Base-by-base conservation (phyloP, 30 jellyfish, hydroid and myxozoan genomes). In the Aurelia sp. region DNA sequence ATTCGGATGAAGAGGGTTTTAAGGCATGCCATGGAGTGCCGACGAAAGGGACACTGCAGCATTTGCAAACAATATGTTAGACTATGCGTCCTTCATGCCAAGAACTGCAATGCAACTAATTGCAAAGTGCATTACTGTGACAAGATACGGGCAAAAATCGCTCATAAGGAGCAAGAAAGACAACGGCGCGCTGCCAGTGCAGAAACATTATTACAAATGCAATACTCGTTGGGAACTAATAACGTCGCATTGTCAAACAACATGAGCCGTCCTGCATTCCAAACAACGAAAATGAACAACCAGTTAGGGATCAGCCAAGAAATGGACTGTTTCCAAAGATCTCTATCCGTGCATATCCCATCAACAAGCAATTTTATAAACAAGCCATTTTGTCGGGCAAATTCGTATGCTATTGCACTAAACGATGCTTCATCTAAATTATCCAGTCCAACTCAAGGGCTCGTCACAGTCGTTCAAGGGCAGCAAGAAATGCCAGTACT, bases 1-100 rank as follows among this genome's bases (percentile, higher is more conserved):
- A 40, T 19, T 8, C 41, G 76, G 41, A n/a, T 84, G 66, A 72
- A 73, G 35, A 21, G 51, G 22, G 88, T 77, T 0, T 18, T 84
- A 24, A 52, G 19, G 53, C 93, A 84, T 63, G 78, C 85, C 47
- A 18, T 53, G 48, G 77, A 73, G 19, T 84, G 93, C 88, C 60
- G 57, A 33, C 64, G 82, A 18, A 84, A 72, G 66, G 67, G 61
- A 27, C 74, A 84, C 1, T 84, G 93, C 74, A 50, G 21, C 1
- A n/a, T 58, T 9, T 84, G 93, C 68, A 72, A 63, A 69, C 93
- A 84, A 31, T 66, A 71, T n/a, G 16, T 84, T 9, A 72, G 85
- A 8, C 27, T 84, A 22, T 84, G 93, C 67, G 78, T 84, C 13
- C 44, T 84, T 30, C 93, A 84, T 27, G 93, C 87, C 8, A 72